Base-by-base conservation (phyloP, 92 coral and sea anemone species). In the Parazoanthus darwini region DNA sequence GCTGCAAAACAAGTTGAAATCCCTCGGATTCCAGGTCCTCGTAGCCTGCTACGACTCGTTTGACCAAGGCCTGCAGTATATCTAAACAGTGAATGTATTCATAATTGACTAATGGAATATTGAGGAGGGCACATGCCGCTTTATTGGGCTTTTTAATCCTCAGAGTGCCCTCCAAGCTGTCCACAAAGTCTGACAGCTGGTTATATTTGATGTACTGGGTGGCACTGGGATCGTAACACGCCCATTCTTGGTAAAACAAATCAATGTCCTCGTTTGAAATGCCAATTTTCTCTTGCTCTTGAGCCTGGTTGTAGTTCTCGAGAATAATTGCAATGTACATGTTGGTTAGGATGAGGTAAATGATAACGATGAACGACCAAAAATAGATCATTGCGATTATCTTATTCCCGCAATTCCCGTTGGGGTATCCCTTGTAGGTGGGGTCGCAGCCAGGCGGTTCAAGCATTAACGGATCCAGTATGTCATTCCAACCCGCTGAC, bases 401-500 rank as follows among this genome's bases (percentile, higher is more conserved):
- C 37, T 83, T 91, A 58, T 93, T 89, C 0, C 99, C 97, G 66
- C 99, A 97, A 88, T 97, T 93, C 5, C 99, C 98, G 58, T 95
- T 89, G 0, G 92, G 90, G 56, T 92, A 82, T 18, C 91, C 93
- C 78, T 90, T 91, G 91, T 97, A 94, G 59, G 56, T 67, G 3
- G 96, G 97, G 54, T 97, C 98, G 33, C 99, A 97, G 89, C 91
- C 96, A 0, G 99, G 99, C 0, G 96, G 93, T 56, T 78, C 88
- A n/a, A 97, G 91, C 99, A 94, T 94, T 82, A 97, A 87, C 36
- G 98, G 93, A 37, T 94, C 97, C 25, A 97, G 59, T 6, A 97
- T 89, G 82, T 97, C 99, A 76, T 97, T 95, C 98, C 99, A 97
- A 2, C 99, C 99, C 11, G 99, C 97, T 54, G 98, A 96, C 54